Base-by-base conservation (phyloP, 1,140 invertebrate genomes). In the Diabrotica undecimpunctata region DNA sequence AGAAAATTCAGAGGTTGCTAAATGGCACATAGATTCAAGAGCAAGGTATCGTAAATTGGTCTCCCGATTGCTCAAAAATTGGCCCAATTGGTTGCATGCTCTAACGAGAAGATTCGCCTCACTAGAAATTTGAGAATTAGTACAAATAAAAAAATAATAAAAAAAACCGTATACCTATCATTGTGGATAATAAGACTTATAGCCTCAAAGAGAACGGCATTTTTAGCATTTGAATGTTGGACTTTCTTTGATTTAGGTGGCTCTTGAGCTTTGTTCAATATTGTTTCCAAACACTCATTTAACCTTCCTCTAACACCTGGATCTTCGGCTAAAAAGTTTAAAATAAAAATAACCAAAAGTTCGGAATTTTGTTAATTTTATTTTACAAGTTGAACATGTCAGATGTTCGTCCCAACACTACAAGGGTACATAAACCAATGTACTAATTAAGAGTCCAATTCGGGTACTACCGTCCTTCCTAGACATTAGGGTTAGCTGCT, bases 201-300 rank as follows among this genome's bases (percentile, higher is more conserved):
- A 13, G 98, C 98, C 84, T 99, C 98, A 84, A 99, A 99, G 2
- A 99, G 84, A 12, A 99, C 97, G 53, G 98, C 97, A 84, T 99
- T 99, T 81, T 99, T 99, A 46, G 98, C 97, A 85, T 99, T 99
- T 36, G 97, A 98, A 82, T 99, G 98, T 84, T 99, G 98, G 55
- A 99, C 96, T 83, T 99, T 99, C 82, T 99, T 99, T 35, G 97
- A 99, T 80, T 99, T 99, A 39, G 97, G 97, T 61, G 97, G 96
- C 79, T 99, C 98, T 81, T 99, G 96, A 25, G 97, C 97, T 85
- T 99, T 99, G 79, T 99, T 99, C 69, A 99, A 84, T 76, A 99
- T 99, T n/a, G 96, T 98, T 82, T 99, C 98, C 74, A 99, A 82
- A 77, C 97, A 99, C 83, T 99, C 98, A 75, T 97, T 97, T 50